Evolutionary conservation across 2,888 invertebrate genomes (phyloP).

Genomic region (Tenthredo notha): DNA sequence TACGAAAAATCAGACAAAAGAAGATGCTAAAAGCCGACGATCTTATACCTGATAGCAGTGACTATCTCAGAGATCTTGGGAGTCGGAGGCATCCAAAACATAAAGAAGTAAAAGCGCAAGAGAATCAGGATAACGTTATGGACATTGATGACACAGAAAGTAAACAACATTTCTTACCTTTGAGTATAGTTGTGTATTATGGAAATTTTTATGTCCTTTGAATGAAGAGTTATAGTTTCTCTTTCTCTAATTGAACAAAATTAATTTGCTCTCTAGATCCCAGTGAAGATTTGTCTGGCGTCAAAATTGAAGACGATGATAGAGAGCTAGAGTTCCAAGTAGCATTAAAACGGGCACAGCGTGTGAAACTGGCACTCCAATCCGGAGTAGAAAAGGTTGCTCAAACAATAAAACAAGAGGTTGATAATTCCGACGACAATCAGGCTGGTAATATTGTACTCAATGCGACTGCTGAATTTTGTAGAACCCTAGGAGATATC

Average conservation of each 20-base stretch:
- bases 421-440: conserved; percentile 64
- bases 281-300: conserved; percentile 76
- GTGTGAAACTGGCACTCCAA: conserved; percentile 83
- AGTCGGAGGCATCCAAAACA: conserved; percentile 79
- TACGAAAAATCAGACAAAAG: conserved; percentile 84
- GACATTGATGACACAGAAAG: conserved; percentile 85
- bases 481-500: conserved; percentile 96
- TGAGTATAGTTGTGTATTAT: conserved; percentile 48
- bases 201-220: conserved; percentile 40
- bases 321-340: conserved; percentile 85
- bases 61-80: conserved; percentile 75
- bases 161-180: conserved; percentile 65
- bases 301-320: conserved; percentile 86
- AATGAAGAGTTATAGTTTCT: conserved; percentile 36
- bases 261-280: conserved; percentile 66
- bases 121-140: conserved; percentile 80
- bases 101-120: conserved; percentile 79
- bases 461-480: conserved; percentile 98
- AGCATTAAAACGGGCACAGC: conserved; percentile 87
- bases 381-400: conserved; percentile 81
- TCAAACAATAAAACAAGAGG: conserved; percentile 81
- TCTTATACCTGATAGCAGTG: conserved; percentile 79
- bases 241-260: conserved; percentile 20
- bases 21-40: conserved; percentile 87
- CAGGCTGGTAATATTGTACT: conserved; percentile 85